Percentiles rank a stretch among this genome's conserved stretches.
Evolutionary conservation across 2,888 invertebrate genomes (phyloP).

Genomic region (Brachypalpus laphriformis): DNA sequence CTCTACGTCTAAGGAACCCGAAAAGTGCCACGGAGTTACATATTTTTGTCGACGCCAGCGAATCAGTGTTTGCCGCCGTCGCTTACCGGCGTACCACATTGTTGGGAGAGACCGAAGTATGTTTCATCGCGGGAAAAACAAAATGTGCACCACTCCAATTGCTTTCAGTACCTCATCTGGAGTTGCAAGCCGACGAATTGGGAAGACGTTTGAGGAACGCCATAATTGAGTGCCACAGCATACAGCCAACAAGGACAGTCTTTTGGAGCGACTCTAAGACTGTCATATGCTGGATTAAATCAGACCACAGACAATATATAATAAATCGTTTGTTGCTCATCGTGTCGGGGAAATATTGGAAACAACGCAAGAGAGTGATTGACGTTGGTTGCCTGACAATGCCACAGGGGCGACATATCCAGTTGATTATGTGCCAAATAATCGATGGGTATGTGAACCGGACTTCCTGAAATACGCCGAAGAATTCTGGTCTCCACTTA

Average conservation of each 20-base stretch:
- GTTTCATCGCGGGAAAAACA: constrained; percentile 39
- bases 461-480: background rate
- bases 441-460: background rate
- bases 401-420: constrained; percentile 27
- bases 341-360: background rate
- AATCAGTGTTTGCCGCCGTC: constrained; percentile 36
- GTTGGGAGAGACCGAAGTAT: background rate
- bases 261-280: constrained; percentile 67
- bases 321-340: too few species aligned
- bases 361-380: background rate
- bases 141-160: constrained; percentile 44
- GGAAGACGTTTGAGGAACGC: too few species aligned
- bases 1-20: background rate
- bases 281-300: constrained; percentile 52
- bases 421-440: background rate
- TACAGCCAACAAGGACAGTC: background rate
- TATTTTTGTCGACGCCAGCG: constrained; percentile 59
- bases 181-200: too few species aligned
- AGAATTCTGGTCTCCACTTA: background rate
- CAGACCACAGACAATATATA: constrained; percentile 44
- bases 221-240: too few species aligned
- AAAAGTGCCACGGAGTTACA: constrained; percentile 29
- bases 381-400: constrained; percentile 55
- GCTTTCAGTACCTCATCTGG: too few species aligned
- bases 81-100: constrained; percentile 21